These are phyloP conservation scores for Poeciliopsis retropinna DNA, from an alignment of 2,113 vertebrate species.

Conservation along the genomic window DNA sequence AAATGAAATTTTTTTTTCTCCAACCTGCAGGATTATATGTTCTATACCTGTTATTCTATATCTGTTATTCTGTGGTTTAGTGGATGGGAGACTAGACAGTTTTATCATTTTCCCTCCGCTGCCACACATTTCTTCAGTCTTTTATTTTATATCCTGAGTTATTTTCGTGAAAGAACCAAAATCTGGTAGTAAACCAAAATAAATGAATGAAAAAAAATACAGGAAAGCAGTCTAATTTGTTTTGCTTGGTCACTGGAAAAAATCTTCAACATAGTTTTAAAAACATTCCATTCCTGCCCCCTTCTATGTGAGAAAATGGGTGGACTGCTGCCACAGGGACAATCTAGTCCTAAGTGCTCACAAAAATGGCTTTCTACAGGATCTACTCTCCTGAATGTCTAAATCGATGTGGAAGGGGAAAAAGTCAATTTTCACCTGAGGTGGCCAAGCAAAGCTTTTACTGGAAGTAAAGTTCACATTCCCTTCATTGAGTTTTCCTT, in stretches of 20 bases:
- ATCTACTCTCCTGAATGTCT: conserved; percentile 32
- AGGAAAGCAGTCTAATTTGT: conserved; percentile 44
- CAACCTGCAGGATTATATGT: too few relatives aligned
- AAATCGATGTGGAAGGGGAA: conserved; percentile 7
- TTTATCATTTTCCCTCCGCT: conserved; percentile 52
- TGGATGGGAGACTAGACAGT: conserved; percentile 27
- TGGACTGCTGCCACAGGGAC: conserved; percentile 43
- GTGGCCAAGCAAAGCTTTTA: conserved; percentile 12
- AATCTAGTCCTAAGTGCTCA: conserved; percentile 49
- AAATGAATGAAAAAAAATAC: conserved; percentile 35
- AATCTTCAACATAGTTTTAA: conserved; percentile 26
- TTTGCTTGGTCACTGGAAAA: conserved; percentile 20
- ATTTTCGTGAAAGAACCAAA: conserved; percentile 37
- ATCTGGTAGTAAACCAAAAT: conserved; percentile 48
- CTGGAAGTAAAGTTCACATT: conserved; percentile 10
- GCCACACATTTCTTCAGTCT: conserved; percentile 20
- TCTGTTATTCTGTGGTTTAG: conserved; percentile 55
- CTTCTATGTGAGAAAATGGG: conserved; percentile 31
- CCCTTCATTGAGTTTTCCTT: conserved; percentile 13
- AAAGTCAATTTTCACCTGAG: conserved; percentile 3
- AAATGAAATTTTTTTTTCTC: too few relatives aligned
- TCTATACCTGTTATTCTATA: conserved; percentile 54
- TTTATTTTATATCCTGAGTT: conserved; percentile 15
- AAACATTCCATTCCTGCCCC: conserved; percentile 25
- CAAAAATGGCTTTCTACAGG: conserved; percentile 44